Conservation (phyloP, 2,888 invertebrate genomes). For the Rhagophthalmus giganteus region DNA sequence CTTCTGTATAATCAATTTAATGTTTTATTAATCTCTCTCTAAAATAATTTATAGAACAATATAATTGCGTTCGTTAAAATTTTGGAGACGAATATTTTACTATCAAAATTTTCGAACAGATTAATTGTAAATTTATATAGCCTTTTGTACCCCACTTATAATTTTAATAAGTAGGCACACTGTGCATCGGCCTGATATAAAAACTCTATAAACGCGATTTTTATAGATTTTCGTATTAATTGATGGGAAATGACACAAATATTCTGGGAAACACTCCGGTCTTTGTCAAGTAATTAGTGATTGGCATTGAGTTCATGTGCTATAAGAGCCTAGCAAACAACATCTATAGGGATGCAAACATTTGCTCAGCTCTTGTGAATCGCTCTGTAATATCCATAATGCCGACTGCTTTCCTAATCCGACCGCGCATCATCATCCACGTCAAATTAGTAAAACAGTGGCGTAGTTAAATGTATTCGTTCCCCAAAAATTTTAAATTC, state of each 20-base stretch:
- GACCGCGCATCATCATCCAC: slow-evolving; percentile 14
- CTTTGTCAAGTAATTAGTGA: slow-evolving; percentile 41
- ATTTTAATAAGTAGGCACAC: no score
- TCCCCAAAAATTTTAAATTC: no score
- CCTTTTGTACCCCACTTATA: no score
- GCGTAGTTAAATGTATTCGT: no score
- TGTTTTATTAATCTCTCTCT: not conserved
- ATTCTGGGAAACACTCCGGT: slow-evolving; percentile 10
- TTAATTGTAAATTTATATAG: no score
- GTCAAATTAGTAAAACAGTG: slow-evolving; percentile 16
- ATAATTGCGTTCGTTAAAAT: not conserved
- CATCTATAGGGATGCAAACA: slow-evolving; percentile 47
- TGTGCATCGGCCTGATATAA: no score
- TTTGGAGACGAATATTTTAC: no score
- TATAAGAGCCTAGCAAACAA: slow-evolving; percentile 46
- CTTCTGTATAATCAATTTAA: not conserved
- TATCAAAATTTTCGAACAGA: no score
- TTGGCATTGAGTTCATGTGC: slow-evolving; percentile 46
- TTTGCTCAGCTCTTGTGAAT: slow-evolving; percentile 50
- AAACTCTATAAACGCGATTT: no score
- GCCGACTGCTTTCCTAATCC: slow-evolving; percentile 30
- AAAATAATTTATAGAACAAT: not conserved
- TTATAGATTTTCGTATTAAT: no score
- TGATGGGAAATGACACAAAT: no score
- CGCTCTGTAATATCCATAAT: slow-evolving; percentile 41